Base-by-base conservation (phyloP, 1,140 invertebrate genomes). In the Carposina sasakii region DNA sequence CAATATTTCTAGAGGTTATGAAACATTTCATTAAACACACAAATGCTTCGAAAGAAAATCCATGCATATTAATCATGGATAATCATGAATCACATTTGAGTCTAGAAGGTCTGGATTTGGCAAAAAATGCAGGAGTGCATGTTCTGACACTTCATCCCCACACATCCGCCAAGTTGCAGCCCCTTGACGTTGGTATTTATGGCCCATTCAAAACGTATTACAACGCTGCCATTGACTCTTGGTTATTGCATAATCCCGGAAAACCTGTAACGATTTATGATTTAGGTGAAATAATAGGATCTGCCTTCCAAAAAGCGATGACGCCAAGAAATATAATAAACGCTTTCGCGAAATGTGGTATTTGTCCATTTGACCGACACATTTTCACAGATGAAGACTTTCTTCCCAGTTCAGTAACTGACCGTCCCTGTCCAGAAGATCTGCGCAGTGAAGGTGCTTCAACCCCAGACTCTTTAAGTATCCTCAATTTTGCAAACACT, bases 31-130 rank as follows among this genome's bases (percentile, higher is more conserved):
- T 74, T 17, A 54, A 56, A 17, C 51, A 79, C 63, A 52, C 52
- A 3, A 52, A 57, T 23, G 51, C 46, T 36, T 59, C 67, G 8
- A 40, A 30, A 45, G 57, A 81, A 8, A 50, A 54, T 33, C 65
- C 67, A 51, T 54, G 63, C 17, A 48, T 83, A 10, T 24, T 85
- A 13, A 46, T 84, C n/a, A 54, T 67, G 17, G 75, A 85, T 56
- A 83, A 81, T 47, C 69, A 83, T 44, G 64, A 67, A 39, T 56
- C 48, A 17, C 61, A 70, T 33, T 31, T 67, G 42, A 47, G 49
- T 9, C 1, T 68, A 9, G 37, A 57, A 41, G 58, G 15, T 15
- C 21, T 67, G 6, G 37, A 63, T 33, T 36, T 51, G 9, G 50
- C 46, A 2, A 59, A 58, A 48, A 23, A 53, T 24, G 42, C 59